Base-by-base conservation (phyloP, 2,888 invertebrate species). In the Neocrepidodera transversa region DNA sequence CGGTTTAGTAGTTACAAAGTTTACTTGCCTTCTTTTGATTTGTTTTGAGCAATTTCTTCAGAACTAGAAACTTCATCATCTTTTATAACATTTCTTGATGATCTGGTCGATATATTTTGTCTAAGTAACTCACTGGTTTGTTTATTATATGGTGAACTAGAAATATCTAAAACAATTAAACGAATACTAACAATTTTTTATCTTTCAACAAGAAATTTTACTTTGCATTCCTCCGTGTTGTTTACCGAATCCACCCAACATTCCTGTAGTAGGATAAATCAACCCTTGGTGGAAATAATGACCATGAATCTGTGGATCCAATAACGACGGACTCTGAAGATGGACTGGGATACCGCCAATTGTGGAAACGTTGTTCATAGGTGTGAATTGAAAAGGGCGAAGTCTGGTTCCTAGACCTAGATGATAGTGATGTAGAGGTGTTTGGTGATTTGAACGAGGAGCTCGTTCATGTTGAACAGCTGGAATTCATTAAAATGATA, bases 391-490 rank as follows among this genome's bases (percentile, higher is more conserved):
- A 28, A 78, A 57, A 2, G 71, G 68, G 17, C 77, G 68, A 35
- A 77, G 69, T 58, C 78, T 65, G 42, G 72, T 68, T 18, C 74
- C 69, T 60, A 75, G 67, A 55, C 73, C 70, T 14, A 75, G 50
- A n/a, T 76, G 72, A 57, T 77, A 75, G 53, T 76, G 76, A 50
- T 74, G 78, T 11, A 74, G 59, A 71, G 78, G 76, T 6, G 73
- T 78, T 76, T 20, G 66, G 23, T 78, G 78, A 1, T 79, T 73
- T 1, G 84, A 81, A 40, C 94, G 83, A 0, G 94, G 93, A 7
- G 94, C 93, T 63, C 95, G 82, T 79, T 95, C 95, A 78, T 95
- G 93, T 76, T 95, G 94, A 14, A 95, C 95, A 59, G 95, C 95
- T 95, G 84, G 49, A 54, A 28, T 28, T n/a, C n/a, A n/a, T n/a